Percentiles rank a stretch among this genome's conserved stretches.
Evolutionary conservation across 1,140 invertebrate genomes (phyloP).

Genomic region (Drosophila oshimai): DNA sequence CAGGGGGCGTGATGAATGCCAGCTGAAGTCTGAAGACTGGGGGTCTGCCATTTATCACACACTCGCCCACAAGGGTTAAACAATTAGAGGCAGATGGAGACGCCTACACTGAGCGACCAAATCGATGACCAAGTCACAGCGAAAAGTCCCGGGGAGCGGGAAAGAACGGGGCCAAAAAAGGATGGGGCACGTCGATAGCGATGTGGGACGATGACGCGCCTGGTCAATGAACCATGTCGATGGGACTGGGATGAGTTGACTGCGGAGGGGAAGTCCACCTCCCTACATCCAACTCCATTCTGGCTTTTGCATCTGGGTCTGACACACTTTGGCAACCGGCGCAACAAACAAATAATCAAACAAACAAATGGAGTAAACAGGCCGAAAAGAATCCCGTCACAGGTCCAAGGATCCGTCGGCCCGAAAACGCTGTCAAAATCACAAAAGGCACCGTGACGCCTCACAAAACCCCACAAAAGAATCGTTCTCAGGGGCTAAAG

Average conservation of each 20-base stretch:
- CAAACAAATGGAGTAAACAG: conserved; percentile 48
- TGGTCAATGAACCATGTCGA: conserved; percentile 70
- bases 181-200: conserved; percentile 41
- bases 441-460: conserved; percentile 50
- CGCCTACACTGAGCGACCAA: conserved; percentile 31
- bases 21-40: conserved; percentile 2
- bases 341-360: conserved; percentile 51
- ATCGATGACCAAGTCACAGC: conserved; percentile 25
- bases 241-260: conserved; percentile 3
- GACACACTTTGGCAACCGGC: conserved; percentile 47
- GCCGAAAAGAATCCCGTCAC: background rate
- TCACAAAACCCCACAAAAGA: conserved; percentile 18
- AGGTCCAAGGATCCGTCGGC: background rate
- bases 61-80: conserved; percentile 59
- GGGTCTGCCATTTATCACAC: conserved; percentile 51
- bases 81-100: conserved; percentile 45
- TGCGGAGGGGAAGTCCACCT: no score
- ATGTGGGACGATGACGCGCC: conserved; percentile 46
- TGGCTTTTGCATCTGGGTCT: conserved; percentile 56
- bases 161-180: background rate
- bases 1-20: conserved; percentile 19
- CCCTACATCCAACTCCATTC: no score
- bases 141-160: background rate
- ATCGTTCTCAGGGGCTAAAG: background rate
- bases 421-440: conserved; percentile 58